phyloP scores from a whole-genome alignment of 2,888 invertebrate genomes.

The Apamea sordens region DNA sequence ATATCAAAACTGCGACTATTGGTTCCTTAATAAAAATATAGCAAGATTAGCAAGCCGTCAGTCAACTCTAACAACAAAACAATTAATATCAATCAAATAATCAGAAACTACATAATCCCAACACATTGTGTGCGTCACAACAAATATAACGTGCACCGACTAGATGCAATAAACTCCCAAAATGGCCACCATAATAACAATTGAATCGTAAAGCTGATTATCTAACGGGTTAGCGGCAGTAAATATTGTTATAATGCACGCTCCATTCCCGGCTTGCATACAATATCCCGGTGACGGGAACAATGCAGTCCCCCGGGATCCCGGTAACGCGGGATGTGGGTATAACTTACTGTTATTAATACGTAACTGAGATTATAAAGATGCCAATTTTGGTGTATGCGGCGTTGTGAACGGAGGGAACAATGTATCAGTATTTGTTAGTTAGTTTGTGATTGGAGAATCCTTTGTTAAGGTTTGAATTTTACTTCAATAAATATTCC shows the following conservation, averaged over 20 bases:
- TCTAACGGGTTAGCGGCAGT: conserved; percentile 56
- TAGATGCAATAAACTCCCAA: conserved; percentile 42
- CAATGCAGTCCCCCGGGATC: conserved; percentile 74
- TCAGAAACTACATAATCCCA: conserved; percentile 13
- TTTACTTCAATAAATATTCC: conserved; percentile 11
- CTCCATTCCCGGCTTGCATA: conserved; percentile 61
- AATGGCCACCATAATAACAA: conserved; percentile 53
- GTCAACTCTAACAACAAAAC: conserved; percentile 8
- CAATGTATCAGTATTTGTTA: conserved; percentile 38
- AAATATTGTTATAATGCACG: conserved; percentile 65
- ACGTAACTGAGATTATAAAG: conserved; percentile 68
- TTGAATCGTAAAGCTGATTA: conserved; percentile 65
- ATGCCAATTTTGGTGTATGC: conserved; percentile 68
- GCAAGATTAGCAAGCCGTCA: neutral
- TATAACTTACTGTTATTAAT: conserved; percentile 72
- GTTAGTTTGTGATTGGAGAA: conserved; percentile 12
- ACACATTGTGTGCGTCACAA: conserved; percentile 19
- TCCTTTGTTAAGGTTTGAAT: conserved; percentile 33
- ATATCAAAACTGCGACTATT: neutral
- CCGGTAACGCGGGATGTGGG: conserved; percentile 61
- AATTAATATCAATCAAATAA: conserved; percentile 27
- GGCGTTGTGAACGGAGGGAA: conserved; percentile 35
- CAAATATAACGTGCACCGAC: conserved; percentile 31
- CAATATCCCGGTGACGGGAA: conserved; percentile 66
- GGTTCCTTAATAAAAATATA: neutral